Evolutionary conservation across 2,888 invertebrate genomes (phyloP).

Genomic region (Cephus nigrinus): DNA sequence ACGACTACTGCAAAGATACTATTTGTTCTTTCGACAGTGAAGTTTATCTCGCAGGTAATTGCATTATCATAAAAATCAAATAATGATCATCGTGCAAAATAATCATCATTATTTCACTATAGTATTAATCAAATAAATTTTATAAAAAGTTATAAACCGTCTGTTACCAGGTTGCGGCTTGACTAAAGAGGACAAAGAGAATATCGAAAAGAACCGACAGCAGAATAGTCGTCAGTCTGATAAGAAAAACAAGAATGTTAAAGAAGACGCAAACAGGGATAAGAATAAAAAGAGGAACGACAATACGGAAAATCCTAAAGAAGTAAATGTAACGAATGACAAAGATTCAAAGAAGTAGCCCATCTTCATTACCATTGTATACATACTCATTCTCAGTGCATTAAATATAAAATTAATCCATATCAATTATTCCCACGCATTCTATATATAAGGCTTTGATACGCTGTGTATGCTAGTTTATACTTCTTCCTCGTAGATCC

Average conservation of each 20-base stretch:
- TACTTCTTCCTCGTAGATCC: not conserved
- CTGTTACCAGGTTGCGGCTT: slow-evolving; percentile 33
- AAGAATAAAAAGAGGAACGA: not conserved
- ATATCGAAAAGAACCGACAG: slow-evolving; percentile 30
- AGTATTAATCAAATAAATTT: not conserved
- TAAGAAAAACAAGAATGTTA: not conserved
- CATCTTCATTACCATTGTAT: not conserved
- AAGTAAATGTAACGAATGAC: not conserved
- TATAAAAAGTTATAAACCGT: not conserved
- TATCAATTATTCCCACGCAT: not conserved
- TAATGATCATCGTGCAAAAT: not conserved
- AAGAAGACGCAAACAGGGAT: not conserved
- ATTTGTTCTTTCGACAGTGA: slow-evolving; percentile 49
- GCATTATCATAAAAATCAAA: not conserved
- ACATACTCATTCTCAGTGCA: not conserved
- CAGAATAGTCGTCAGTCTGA: not conserved
- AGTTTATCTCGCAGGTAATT: slow-evolving; percentile 42
- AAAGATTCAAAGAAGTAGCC: not conserved
- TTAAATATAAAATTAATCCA: not conserved
- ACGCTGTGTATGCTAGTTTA: not conserved
- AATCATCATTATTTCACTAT: not conserved
- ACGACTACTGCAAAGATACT: slow-evolving; percentile 32
- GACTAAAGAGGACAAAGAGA: slow-evolving; percentile 36
- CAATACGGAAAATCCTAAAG: not conserved
- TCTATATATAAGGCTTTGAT: not conserved